Evolutionary conservation across 1,140 invertebrate species (phyloP).

Genomic region (Cyclargus thomasi): DNA sequence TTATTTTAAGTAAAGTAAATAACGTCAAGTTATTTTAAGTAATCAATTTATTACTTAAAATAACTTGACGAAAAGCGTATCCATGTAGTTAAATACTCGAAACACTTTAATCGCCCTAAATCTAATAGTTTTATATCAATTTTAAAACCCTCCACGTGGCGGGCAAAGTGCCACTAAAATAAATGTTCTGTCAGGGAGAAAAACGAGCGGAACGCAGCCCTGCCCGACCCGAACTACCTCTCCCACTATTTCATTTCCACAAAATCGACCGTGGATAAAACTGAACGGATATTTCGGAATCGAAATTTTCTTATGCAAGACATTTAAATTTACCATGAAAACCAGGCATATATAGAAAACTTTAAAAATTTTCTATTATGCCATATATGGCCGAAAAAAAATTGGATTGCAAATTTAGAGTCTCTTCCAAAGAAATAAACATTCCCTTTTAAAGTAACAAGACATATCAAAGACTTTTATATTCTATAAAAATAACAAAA

Average conservation of each 20-base stretch:
- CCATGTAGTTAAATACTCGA: neutral
- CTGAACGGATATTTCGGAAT: slow-evolving; percentile 14
- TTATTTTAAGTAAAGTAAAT: no score
- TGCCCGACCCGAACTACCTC: slow-evolving; percentile 33
- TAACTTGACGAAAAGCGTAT: neutral
- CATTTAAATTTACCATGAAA: neutral
- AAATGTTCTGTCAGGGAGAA: slow-evolving; percentile 71
- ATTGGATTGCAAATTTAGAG: no score
- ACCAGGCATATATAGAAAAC: neutral
- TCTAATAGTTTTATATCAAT: slow-evolving; percentile 60
- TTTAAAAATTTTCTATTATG: no score
- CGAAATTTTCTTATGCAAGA: neutral
- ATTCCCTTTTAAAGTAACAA: no score
- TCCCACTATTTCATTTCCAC: slow-evolving; percentile 54
- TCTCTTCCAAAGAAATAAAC: no score
- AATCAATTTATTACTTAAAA: no score
- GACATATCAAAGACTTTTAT: no score
- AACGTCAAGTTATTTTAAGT: no score
- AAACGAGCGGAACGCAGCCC: slow-evolving; percentile 58
- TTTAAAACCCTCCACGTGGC: slow-evolving; percentile 61
- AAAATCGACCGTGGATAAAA: slow-evolving; percentile 52
- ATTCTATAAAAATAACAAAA: neutral
- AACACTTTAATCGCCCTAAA: slow-evolving; percentile 10
- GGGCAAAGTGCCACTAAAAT: slow-evolving; percentile 67
- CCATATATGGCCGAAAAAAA: no score